Evolutionary conservation across 2,797 vertebrate genomes (phyloP).

Genomic region (Epinephelus awoara): DNA sequence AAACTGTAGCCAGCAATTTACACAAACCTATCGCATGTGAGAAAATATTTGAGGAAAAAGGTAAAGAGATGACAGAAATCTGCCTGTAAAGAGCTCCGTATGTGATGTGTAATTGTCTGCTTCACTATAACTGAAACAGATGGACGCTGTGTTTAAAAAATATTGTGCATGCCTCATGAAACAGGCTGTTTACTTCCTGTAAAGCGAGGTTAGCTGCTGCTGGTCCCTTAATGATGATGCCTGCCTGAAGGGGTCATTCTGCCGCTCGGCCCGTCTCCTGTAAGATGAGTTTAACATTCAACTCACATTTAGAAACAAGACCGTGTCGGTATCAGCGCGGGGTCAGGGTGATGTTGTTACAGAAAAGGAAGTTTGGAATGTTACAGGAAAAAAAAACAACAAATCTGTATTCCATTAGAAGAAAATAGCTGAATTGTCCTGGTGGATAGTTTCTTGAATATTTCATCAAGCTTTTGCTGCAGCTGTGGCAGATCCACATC

Average conservation of each 20-base stretch:
- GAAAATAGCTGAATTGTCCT: constrained; percentile 58
- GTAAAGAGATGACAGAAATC: constrained; percentile 11
- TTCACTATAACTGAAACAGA: constrained; percentile 14
- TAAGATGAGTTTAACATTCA: constrained; percentile 38
- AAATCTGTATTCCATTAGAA: constrained; percentile 62
- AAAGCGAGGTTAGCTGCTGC: constrained; percentile 34
- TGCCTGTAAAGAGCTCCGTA: neutral
- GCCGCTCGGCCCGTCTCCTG: constrained; percentile 27
- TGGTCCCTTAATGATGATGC: constrained; percentile 61
- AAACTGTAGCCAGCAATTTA: constrained; percentile 45
- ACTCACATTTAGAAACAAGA: constrained; percentile 37
- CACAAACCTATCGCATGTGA: constrained; percentile 15
- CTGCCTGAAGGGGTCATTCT: constrained; percentile 50
- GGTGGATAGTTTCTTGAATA: constrained; percentile 59
- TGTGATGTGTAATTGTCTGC: constrained; percentile 1
- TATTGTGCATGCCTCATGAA: constrained; percentile 16
- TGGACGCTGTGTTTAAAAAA: neutral
- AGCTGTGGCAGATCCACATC: constrained; percentile 44
- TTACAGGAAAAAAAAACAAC: constrained; percentile 16
- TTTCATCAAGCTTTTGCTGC: constrained; percentile 61
- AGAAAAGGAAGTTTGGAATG: constrained; percentile 68
- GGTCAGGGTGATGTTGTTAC: constrained; percentile 42
- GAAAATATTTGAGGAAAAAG: constrained; percentile 15
- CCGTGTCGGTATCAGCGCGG: constrained; percentile 14
- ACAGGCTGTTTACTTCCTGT: constrained; percentile 56